Percentiles rank a stretch among this genome's conserved stretches.
phyloP scores from a whole-genome alignment of 1,140 invertebrate genomes.

The Trachymyrmex cornetzi region DNA sequence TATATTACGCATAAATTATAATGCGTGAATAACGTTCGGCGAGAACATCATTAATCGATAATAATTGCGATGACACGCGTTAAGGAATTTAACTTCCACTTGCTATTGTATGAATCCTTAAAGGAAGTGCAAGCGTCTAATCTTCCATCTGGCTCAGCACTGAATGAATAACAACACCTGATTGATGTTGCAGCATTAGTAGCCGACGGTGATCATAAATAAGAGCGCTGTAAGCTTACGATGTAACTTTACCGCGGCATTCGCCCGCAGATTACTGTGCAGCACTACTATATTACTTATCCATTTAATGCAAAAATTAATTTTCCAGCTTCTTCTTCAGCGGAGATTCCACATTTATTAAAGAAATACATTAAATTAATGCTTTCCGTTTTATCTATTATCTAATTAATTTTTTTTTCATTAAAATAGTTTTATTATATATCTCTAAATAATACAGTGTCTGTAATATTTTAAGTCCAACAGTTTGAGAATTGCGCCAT shows the following conservation, averaged over 20 bases:
- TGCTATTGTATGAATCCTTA: neutral
- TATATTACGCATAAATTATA: neutral
- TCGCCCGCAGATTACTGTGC: conserved; percentile 34
- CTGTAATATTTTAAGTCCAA: neutral
- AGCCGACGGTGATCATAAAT: conserved; percentile 55
- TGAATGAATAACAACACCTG: conserved; percentile 49
- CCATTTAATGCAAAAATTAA: conserved; percentile 44
- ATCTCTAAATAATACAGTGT: neutral
- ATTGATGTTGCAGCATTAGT: conserved; percentile 51
- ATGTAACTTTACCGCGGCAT: conserved; percentile 33
- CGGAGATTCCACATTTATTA: conserved; percentile 25
- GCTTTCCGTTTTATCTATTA: neutral
- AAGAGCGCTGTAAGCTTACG: conserved; percentile 49
- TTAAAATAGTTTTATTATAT: neutral
- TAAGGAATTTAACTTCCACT: conserved; percentile 25
- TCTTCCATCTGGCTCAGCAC: conserved; percentile 47
- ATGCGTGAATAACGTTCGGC: neutral
- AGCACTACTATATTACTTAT: conserved; percentile 30
- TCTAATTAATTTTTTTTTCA: conserved; percentile 15
- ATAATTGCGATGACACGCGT: conserved; percentile 3
- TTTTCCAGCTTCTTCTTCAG: neutral
- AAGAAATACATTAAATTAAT: neutral
- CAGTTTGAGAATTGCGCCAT: neutral
- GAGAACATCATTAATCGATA: neutral
- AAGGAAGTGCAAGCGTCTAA: conserved; percentile 39